Percentiles rank a stretch among this genome's conserved stretches.
phyloP scores from a whole-genome alignment of 1,140 invertebrate genomes.

The Agrilus planipennis region DNA sequence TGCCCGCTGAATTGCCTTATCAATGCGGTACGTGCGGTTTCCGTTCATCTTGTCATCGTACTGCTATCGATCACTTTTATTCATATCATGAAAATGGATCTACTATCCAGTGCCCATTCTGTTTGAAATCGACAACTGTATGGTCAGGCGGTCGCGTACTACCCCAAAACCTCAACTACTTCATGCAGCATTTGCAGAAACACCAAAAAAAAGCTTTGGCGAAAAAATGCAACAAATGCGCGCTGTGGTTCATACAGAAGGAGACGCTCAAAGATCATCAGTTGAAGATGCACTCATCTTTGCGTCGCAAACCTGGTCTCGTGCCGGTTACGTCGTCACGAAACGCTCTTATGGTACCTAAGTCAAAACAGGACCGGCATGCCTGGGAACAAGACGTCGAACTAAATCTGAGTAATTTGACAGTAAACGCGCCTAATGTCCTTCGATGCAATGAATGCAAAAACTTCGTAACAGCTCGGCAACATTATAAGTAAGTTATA shows the following conservation, averaged over 20 bases:
- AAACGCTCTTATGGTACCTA: conserved; percentile 35
- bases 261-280: conserved; percentile 29
- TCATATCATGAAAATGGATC: conserved; percentile 46
- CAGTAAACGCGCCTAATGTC: conserved; percentile 35
- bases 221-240: conserved; percentile 52
- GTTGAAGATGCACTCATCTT: conserved; percentile 24
- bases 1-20: conserved; percentile 67
- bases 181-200: conserved; percentile 39
- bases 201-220: conserved; percentile 46
- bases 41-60: conserved; percentile 60
- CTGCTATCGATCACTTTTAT: conserved; percentile 61
- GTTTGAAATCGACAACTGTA: conserved; percentile 47
- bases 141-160: conserved; percentile 37
- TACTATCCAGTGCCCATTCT: conserved; percentile 58
- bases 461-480: conserved; percentile 45
- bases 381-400: conserved; percentile 33
- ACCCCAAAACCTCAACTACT: conserved; percentile 38
- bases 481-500: conserved; percentile 55
- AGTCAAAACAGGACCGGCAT: conserved; percentile 35
- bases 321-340: conserved; percentile 31
- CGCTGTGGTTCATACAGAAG: conserved; percentile 58
- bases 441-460: conserved; percentile 57
- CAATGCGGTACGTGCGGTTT: conserved; percentile 60
- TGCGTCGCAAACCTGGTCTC: conserved; percentile 30
- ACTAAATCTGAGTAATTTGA: conserved; percentile 9